These are phyloP conservation scores for Epinephelus moara DNA, from an alignment of 2,113 vertebrate species.

Conservation along the genomic window DNA sequence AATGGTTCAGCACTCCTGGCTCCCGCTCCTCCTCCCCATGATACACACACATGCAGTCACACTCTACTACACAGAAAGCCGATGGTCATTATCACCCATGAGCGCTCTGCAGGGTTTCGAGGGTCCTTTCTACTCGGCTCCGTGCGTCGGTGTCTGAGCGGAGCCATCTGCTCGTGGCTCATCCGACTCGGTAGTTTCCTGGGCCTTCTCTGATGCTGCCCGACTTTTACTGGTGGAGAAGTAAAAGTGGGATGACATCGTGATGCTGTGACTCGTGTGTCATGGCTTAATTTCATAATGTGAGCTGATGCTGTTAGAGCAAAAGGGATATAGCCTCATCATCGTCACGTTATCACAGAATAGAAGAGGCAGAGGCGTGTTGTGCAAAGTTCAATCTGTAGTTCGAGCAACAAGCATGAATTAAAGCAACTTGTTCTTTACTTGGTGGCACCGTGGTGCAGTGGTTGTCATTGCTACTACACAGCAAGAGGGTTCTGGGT, in stretches of 20 bases:
- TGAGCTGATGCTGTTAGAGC: neutral
- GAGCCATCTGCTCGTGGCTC: constrained; percentile 40
- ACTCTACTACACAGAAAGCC: constrained; percentile 42
- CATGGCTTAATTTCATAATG: neutral
- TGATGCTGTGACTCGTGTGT: neutral
- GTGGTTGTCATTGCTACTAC: too few species aligned
- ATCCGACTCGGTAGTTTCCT: neutral
- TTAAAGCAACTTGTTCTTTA: too few species aligned
- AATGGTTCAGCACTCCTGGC: constrained; percentile 25
- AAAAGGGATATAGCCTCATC: neutral
- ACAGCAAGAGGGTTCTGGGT: too few species aligned
- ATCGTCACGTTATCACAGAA: neutral
- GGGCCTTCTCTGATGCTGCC: neutral
- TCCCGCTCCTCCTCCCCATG: neutral
- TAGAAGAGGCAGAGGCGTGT: neutral
- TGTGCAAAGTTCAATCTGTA: too few species aligned
- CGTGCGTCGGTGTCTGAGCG: constrained; percentile 4
- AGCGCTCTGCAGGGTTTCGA: constrained; percentile 49
- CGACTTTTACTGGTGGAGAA: neutral
- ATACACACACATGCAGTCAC: constrained; percentile 19
- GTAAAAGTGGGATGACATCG: neutral
- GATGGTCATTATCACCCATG: constrained; percentile 53
- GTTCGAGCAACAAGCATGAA: too few species aligned
- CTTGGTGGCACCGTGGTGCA: too few species aligned
- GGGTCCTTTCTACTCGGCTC: constrained; percentile 20